Evolutionary conservation across 2,888 invertebrate species (phyloP), one percentile per base, ranked within the genome.

Genomic region (Theristus sp.): DNA sequence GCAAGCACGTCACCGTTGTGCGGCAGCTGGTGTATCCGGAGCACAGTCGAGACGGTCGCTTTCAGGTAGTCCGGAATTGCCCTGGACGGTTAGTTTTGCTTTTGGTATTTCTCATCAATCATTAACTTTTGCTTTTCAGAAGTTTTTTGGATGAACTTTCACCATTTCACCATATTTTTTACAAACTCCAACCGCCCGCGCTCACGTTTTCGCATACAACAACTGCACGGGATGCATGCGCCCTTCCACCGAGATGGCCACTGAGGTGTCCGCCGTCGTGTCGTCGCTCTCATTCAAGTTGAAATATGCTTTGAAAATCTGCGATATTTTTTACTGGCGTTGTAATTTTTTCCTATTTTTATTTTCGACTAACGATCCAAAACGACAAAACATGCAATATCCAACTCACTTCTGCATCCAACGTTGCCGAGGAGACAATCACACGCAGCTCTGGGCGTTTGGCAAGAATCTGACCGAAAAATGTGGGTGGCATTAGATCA

Each of bases 371-470:
- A n/a, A n/a, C n/a, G n/a, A n/a, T n/a, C n/a, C n/a, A n/a, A n/a
- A n/a, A n/a, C n/a, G n/a, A 56, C n/a, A n/a, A n/a, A n/a, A n/a
- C n/a, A n/a, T n/a, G n/a, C n/a, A 57, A 46, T 31, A 24, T 2
- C 57, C 38, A 1, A 54, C 22, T 27, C 66, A 86, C 84, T 72
- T 88, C 85, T 0, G 93, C 94, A 75, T 98, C 90, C 69, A 94
- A 83, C 0, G 96, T 96, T 0, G 96, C 96, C 0, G 96, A 96
- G 0, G 91, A 87, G 29, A 98, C 83, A 1, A 98, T 68, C 20
- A 72, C 65, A 6, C 69, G 60, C n/a, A 72, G 64, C 63, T 72
- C 71, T 13, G 61, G 65, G 6, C 72, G 38, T 38, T 38, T 38
- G 38, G 38, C 38, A 17, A 38, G 6, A 17, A 38, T 38, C 38